Percentiles rank a stretch among this genome's conserved stretches.
Conservation (phyloP, 2,797 vertebrate genomes). For the Champsocephalus gunnari region DNA sequence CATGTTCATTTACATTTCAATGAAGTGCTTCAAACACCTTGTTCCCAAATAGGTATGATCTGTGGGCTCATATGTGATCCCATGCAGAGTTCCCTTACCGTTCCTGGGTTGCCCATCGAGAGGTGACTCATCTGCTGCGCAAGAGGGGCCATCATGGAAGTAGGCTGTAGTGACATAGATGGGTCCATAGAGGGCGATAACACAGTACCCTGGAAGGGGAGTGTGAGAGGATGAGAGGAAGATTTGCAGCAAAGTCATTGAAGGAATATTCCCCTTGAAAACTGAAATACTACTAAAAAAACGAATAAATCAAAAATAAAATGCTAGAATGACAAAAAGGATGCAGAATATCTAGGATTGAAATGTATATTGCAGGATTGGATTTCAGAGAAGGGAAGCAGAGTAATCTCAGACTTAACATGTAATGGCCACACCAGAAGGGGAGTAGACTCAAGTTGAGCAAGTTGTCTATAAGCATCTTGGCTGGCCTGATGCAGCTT, state of each 20-base stretch:
- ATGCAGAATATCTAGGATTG: background rate
- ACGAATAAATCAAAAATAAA: background rate
- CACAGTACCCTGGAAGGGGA: constrained; percentile 90
- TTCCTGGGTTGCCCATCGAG: constrained; percentile 93
- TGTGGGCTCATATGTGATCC: constrained; percentile 8
- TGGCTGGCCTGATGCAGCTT: constrained; percentile 40
- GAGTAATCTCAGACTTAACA: constrained; percentile 32
- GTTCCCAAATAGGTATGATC: constrained; percentile 4
- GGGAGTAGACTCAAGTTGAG: constrained; percentile 43
- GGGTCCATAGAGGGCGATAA: constrained; percentile 99
- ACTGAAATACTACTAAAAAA: background rate
- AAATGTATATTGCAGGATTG: background rate
- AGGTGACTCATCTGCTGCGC: constrained; percentile 98
- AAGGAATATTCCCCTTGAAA: constrained; percentile 1
- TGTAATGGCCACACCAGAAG: constrained; percentile 42
- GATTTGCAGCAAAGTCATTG: constrained; percentile 1
- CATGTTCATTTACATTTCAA: constrained; percentile 8
- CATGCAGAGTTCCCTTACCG: constrained; percentile 82
- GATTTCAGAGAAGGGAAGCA: constrained; percentile 15
- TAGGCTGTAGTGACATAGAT: constrained; percentile 96
- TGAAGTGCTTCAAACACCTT: background rate
- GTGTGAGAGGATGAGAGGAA: constrained; percentile 42
- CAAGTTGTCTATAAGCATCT: constrained; percentile 57
- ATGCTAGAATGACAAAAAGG: background rate
- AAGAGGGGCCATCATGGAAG: constrained; percentile 94